Evolutionary conservation across 2,113 vertebrate species (phyloP), one percentile per base, ranked within the genome.

Genomic region (Cyrtonyx montezumae): DNA sequence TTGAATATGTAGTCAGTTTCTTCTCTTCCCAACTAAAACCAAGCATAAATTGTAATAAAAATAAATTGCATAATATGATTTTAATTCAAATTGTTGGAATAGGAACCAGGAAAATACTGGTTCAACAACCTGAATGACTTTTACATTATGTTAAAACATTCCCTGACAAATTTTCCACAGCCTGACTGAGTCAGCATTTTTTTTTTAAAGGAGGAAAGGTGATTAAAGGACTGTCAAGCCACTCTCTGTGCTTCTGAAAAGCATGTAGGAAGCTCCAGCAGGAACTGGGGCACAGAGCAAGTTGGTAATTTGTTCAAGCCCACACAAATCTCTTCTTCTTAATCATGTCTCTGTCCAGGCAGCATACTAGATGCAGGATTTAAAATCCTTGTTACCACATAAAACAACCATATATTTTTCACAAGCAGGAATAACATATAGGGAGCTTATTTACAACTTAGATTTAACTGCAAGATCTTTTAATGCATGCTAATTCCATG

Each of bases 351-450:
- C 48, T 73, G 61, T 73, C 61, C 87, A 92, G 68, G 71, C 77
- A 55, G 26, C 56, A 88, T 84, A 75, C 42, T 63, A 87, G 59
- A 58, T 82, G 58, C 58, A 82, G 59, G 90, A 85, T 87, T 91
- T 83, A 49, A 82, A 78, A 36, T 68, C 37, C 46, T 71, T 66
- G 88, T 74, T 84, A 70, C 32, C 6, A 1, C 56, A 46, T 51
- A 91, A 65, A 66, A 65, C 20, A 84, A 34, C 13, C 51, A 79
- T 13, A 77, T 5, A 43, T 36, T n/a, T 83, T 77, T 56, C n/a
- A 89, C 14, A 67, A 56, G 83, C 20, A 91, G 5, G 11, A 80
- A 7, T 78, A 78, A 25, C 36, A 30, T 48, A 28, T 43, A 78
- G 26, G 55, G 25, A 71, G 46, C 17, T 51, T 74, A 80, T 51